Conservation (phyloP, 2,797 vertebrate genomes). For the Etheostoma perlongum region DNA sequence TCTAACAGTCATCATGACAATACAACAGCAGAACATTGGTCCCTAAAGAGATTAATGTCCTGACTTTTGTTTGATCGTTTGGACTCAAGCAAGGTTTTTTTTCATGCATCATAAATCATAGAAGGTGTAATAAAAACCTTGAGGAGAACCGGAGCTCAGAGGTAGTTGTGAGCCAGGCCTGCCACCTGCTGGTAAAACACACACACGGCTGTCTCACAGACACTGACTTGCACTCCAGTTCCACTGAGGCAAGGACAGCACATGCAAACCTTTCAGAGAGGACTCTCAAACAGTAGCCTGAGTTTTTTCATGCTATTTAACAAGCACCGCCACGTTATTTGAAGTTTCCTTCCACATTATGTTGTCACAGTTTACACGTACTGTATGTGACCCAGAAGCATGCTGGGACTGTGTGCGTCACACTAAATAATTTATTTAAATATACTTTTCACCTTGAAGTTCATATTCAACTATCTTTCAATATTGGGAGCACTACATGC, state of each 20-base stretch:
- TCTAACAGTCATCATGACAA: too few species aligned
- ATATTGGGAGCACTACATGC: too few species aligned
- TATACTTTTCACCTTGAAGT: too few species aligned
- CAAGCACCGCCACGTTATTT: not conserved
- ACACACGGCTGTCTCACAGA: not conserved
- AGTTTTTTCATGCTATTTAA: not conserved
- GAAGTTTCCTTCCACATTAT: not conserved
- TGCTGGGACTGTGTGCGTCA: not conserved
- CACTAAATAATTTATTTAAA: too few species aligned
- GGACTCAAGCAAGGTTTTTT: too few species aligned
- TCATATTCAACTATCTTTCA: too few species aligned
- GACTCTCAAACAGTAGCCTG: not conserved
- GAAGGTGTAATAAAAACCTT: not conserved
- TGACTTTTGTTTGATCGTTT: too few species aligned
- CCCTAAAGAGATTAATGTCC: too few species aligned
- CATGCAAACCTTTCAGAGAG: too few species aligned
- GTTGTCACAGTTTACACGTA: too few species aligned
- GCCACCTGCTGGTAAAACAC: slow-evolving; percentile 29
- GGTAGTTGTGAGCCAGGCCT: slow-evolving; percentile 3
- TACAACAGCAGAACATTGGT: too few species aligned
- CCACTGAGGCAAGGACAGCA: not conserved
- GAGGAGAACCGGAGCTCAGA: not conserved
- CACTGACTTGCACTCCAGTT: too few species aligned
- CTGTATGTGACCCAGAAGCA: not conserved
- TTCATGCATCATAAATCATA: not conserved